Conservation (phyloP, 2,113 vertebrate genomes). For the Maccullochella peelii region DNA sequence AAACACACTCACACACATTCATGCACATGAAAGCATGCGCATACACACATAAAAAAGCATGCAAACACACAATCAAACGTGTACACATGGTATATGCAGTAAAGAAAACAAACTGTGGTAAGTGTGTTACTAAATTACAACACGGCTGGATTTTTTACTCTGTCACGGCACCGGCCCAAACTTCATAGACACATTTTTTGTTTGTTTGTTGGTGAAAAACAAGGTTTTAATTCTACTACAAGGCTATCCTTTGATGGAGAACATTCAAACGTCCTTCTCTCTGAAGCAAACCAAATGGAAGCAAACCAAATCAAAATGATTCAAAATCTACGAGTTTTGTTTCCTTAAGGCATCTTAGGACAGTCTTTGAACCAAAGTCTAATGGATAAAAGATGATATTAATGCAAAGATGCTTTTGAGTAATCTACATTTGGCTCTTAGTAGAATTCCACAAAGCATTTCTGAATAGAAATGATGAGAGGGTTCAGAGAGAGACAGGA, state of each 20-base stretch:
- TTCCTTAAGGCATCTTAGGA: constrained; percentile 40
- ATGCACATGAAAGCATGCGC: constrained; percentile 49
- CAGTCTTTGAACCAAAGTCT: constrained; percentile 40
- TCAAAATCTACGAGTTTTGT: constrained; percentile 33
- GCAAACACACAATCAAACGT: constrained; percentile 54
- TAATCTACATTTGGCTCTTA: constrained; percentile 39
- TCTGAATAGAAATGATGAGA: constrained; percentile 25
- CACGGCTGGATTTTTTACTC: neutral
- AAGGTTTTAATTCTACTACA: constrained; percentile 51
- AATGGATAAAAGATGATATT: constrained; percentile 67
- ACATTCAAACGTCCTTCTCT: constrained; percentile 35
- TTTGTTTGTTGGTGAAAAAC: constrained; percentile 61
- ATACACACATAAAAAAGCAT: constrained; percentile 20
- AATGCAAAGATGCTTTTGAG: constrained; percentile 45
- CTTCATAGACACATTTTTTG: constrained; percentile 40
- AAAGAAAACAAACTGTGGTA: constrained; percentile 41
- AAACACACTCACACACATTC: constrained; percentile 67
- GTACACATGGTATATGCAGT: constrained; percentile 15
- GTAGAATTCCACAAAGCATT: constrained; percentile 32
- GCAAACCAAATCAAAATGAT: constrained; percentile 54
- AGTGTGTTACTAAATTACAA: constrained; percentile 48
- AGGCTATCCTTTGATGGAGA: constrained; percentile 46
- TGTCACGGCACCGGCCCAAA: neutral
- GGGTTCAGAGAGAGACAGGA: constrained; percentile 13
- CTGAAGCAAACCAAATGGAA: constrained; percentile 50